Base-by-base conservation (phyloP, 1,140 invertebrate species). In the Whitmania pigra region DNA sequence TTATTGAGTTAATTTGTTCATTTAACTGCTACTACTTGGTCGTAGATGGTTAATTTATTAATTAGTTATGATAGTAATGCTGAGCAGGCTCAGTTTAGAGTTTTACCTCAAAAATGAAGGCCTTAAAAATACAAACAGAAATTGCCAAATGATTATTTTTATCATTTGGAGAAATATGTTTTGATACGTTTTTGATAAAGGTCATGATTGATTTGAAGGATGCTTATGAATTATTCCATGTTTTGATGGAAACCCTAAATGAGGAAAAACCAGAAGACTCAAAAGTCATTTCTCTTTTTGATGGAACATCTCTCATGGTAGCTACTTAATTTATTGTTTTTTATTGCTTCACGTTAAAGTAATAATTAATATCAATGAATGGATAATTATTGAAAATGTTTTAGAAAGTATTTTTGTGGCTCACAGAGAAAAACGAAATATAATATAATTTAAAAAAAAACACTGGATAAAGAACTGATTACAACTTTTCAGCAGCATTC, bases 151-250 rank as follows among this genome's bases (percentile, higher is more conserved):
- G 4, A 22, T 40, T 71, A 72, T 66, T 49, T 15, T 60, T 69
- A 25, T 27, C 11, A 27, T 63, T 0, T 67, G 57, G 57, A 20
- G 29, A 17, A 31, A 70, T 72, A 74, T 6, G 36, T 74, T 53
- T 69, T 66, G 49, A 71, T 27, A 57, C 67, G 66, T 0, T 69
- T 20, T 36, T 66, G 22, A 54, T 54, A 27, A 53, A 69, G 72
- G 9, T 29, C 49, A n/a, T 73, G 71, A 71, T 75, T 75, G 55
- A 68, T 73, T 76, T 75, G 18, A 63, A 84, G 84, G 93, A 96
- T 85, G 90, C 91, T 25, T 92, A 94, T 81, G 92, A 96, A 80
- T 80, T 94, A 66, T 89, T 94, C 73, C 90, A 93, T 83, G 88
- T 92, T 18, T 80, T 96, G 75, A 85, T 93, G 17, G 87, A 89